Percentiles rank a stretch among this genome's conserved stretches.
phyloP scores from a whole-genome alignment of 2,888 invertebrate genomes.

The Cheilosia soror region DNA sequence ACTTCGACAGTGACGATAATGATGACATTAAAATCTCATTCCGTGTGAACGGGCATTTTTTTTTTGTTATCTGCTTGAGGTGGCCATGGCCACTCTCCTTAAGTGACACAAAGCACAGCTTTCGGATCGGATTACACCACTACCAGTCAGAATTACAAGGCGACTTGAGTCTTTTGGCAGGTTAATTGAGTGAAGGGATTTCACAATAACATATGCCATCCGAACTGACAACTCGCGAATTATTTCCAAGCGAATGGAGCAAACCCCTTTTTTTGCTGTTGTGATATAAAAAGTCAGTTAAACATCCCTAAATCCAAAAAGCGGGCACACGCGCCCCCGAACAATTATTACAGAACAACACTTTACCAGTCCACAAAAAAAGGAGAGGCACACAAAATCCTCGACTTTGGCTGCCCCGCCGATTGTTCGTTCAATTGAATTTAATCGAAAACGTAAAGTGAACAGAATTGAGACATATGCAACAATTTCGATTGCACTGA shows the following conservation, averaged over 20 bases:
- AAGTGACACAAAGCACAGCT: slow-evolving; percentile 20
- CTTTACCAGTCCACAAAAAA: background rate
- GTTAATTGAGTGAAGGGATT: slow-evolving; percentile 8
- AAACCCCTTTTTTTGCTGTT: slow-evolving; percentile 39
- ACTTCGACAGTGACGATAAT: slow-evolving; percentile 26
- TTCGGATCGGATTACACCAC: slow-evolving; percentile 21
- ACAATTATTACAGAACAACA: slow-evolving; percentile 39
- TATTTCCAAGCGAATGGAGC: slow-evolving; percentile 69
- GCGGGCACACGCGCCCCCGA: slow-evolving; percentile 14
- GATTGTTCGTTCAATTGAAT: slow-evolving; percentile 53
- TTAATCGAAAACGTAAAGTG: slow-evolving; percentile 62
- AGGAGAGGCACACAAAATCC: background rate
- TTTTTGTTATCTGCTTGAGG: background rate
- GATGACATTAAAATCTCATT: slow-evolving; percentile 41
- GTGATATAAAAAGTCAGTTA: slow-evolving; percentile 22
- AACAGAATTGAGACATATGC: slow-evolving; percentile 72
- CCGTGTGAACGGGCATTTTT: slow-evolving; percentile 22
- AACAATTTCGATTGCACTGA: slow-evolving; percentile 55
- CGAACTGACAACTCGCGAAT: slow-evolving; percentile 13
- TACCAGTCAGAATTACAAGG: background rate
- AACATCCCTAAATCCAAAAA: slow-evolving; percentile 6
- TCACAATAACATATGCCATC: slow-evolving; percentile 51
- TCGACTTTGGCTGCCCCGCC: slow-evolving; percentile 6
- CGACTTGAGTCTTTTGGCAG: background rate
- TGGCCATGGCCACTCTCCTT: slow-evolving; percentile 1